Evolutionary conservation across 2,113 vertebrate genomes (phyloP).

Genomic region (Cephalopholis sonnerati): DNA sequence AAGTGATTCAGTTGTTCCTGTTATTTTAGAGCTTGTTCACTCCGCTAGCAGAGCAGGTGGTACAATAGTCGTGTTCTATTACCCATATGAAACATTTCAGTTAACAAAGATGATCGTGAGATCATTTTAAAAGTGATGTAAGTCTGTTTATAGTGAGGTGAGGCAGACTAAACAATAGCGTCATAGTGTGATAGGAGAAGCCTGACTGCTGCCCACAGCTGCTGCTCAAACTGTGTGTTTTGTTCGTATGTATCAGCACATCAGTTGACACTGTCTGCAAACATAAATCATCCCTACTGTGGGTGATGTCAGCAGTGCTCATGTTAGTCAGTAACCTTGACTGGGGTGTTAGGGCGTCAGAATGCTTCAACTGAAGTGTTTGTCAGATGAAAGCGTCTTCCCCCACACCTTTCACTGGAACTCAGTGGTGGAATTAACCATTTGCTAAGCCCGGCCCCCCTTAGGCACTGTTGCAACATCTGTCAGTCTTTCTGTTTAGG

Average conservation of each 20-base stretch:
- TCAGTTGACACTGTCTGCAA: slow-evolving; percentile 12
- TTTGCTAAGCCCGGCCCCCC: not conserved
- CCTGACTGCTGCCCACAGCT: slow-evolving; percentile 28
- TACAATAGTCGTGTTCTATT: slow-evolving; percentile 13
- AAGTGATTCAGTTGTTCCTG: slow-evolving; percentile 59
- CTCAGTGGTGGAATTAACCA: not conserved
- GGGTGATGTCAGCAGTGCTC: slow-evolving; percentile 45
- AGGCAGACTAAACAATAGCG: slow-evolving; percentile 56
- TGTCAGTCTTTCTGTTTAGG: not conserved
- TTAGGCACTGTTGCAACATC: not conserved
- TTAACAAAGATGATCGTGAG: slow-evolving; percentile 12
- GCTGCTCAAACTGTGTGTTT: slow-evolving; percentile 6
- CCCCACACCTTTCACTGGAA: not conserved
- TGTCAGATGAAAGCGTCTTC: not conserved
- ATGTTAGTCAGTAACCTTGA: slow-evolving; percentile 43
- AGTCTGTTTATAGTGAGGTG: slow-evolving; percentile 33
- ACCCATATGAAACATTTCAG: slow-evolving; percentile 26
- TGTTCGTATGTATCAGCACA: not conserved
- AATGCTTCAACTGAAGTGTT: slow-evolving; percentile 6
- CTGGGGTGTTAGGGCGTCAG: slow-evolving; percentile 8
- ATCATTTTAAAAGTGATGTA: slow-evolving; percentile 29
- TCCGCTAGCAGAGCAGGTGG: slow-evolving; percentile 11
- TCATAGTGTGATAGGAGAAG: slow-evolving; percentile 39
- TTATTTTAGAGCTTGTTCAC: slow-evolving; percentile 43
- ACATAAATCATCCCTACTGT: slow-evolving; percentile 37